A percentile compares a stretch with the other conserved stretches of the same genome.
phyloP scores from a whole-genome alignment of 2,113 vertebrate species.

The Dasypus novemcinctus region DNA sequence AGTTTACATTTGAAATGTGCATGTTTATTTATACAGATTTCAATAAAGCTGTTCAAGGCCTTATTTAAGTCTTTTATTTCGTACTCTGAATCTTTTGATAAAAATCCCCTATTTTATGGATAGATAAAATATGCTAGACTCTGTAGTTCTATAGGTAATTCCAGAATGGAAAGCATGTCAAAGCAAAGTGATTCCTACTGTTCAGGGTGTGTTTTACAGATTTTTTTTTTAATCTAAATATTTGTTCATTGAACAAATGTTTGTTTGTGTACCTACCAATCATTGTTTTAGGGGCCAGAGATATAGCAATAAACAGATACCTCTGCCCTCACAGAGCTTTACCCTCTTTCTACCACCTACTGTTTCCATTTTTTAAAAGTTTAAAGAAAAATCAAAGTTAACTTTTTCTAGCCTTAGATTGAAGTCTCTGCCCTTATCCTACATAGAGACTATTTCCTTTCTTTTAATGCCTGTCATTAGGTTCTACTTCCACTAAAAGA shows the following conservation, averaged over 20 bases:
- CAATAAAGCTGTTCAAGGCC: conserved; percentile 99
- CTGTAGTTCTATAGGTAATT: conserved; percentile 42
- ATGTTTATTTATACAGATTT: conserved; percentile 99
- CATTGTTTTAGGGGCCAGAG: background rate
- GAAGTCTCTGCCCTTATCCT: background rate
- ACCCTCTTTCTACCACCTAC: background rate
- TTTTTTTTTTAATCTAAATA: conserved; percentile 8
- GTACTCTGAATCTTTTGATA: conserved; percentile 74
- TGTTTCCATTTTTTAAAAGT: background rate
- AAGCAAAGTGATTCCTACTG: conserved; percentile 25
- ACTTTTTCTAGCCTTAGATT: conserved; percentile 11
- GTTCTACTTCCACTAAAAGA: background rate
- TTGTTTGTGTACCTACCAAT: background rate
- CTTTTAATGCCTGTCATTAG: conserved; percentile 10
- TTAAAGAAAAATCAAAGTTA: background rate
- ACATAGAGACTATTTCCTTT: background rate
- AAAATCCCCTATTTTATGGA: conserved; percentile 31
- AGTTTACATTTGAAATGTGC: conserved; percentile 99
- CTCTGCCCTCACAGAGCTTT: background rate
- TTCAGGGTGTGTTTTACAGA: conserved; percentile 30
- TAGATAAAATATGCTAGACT: conserved; percentile 30
- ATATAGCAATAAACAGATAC: background rate
- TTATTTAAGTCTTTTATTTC: conserved; percentile 83
- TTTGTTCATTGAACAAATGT: background rate
- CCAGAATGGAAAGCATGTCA: conserved; percentile 28